Base-by-base conservation (phyloP, 2,888 invertebrate genomes). In the Eudiplozoon nipponicum region DNA sequence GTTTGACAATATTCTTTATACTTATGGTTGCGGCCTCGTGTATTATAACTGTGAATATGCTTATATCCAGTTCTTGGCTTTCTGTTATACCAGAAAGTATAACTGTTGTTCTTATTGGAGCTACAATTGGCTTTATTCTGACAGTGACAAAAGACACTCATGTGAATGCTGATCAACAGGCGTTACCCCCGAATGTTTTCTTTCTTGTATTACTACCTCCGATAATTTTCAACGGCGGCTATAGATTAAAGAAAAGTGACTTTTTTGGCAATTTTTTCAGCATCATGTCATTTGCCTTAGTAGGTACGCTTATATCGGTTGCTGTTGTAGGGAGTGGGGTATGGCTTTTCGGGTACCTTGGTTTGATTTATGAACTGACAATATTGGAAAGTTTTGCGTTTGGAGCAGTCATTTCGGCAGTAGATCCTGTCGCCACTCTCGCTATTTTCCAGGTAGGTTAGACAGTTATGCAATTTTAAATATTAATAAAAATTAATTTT, bases 321-420 rank as follows among this genome's bases (percentile, higher is more conserved):
- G 68, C 90, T 55, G 72, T 90, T 11, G 80, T 94, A 49, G 94
- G 94, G 21, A 75, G 78, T 46, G 84, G 86, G 3, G 71, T 94
- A 48, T 94, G 84, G 59, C 65, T 90, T 23, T 61, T 94, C 34
- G 94, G 94, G 1, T 61, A 80, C 55, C 64, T 65, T 15, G 61
- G 64, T 40, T 53, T 67, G 22, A 81, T 80, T 0, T 90, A 84
- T 55, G 69, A 70, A 55, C 64, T 94, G 42, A 74, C 73, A 56
- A 77, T 86, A 59, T 74, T 84, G 4, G 84, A 94, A 60, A 84
- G 86, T 40, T 90, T 90, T 65, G 90, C 90, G 1, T 94, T 94
- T 63, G 90, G 90, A 4, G 81, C 86, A 0, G 61, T 84, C 44
- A 86, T 94, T 56, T 90, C 86, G 2, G 94, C 94, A 20, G 90